Evolutionary conservation across 1,140 invertebrate genomes (phyloP).

Genomic region (Heterodera schachtii): DNA sequence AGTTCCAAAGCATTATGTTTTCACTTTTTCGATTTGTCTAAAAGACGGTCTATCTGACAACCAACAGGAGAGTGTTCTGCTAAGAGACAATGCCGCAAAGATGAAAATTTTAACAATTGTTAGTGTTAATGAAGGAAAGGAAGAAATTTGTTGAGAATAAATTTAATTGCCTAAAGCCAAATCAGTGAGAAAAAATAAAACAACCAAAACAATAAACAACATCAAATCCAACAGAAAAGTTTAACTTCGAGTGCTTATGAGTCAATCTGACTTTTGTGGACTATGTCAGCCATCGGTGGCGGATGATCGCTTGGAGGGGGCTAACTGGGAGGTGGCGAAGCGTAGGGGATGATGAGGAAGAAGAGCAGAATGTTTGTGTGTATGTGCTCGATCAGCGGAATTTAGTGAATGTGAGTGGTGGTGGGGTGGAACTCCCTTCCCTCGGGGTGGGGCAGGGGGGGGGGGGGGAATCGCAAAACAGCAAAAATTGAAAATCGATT

Average conservation of each 20-base stretch:
- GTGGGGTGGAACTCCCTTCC: background rate
- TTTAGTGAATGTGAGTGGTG: conserved; percentile 12
- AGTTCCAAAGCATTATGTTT: too few species aligned
- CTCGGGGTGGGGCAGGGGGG: background rate
- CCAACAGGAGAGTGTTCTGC: too few species aligned
- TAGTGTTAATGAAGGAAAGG: conserved; percentile 3
- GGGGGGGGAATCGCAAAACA: conserved; percentile 6
- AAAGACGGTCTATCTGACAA: too few species aligned
- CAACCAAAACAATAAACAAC: background rate
- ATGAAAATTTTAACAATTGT: background rate
- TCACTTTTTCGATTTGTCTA: too few species aligned
- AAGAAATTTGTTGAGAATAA: background rate
- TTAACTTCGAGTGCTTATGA: background rate
- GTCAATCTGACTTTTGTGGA: background rate
- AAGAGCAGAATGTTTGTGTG: conserved; percentile 4
- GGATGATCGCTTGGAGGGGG: background rate
- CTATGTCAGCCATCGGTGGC: background rate
- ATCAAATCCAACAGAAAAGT: background rate
- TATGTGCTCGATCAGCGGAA: conserved; percentile 16
- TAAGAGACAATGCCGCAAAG: too few species aligned
- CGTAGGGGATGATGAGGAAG: background rate
- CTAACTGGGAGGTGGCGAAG: background rate
- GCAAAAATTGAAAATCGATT: conserved; percentile 37
- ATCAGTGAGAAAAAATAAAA: background rate
- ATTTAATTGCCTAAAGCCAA: conserved; percentile 16